Evolutionary conservation across 2,888 invertebrate genomes (phyloP), one percentile per base, ranked within the genome.

Genomic region (Erynnis tages): DNA sequence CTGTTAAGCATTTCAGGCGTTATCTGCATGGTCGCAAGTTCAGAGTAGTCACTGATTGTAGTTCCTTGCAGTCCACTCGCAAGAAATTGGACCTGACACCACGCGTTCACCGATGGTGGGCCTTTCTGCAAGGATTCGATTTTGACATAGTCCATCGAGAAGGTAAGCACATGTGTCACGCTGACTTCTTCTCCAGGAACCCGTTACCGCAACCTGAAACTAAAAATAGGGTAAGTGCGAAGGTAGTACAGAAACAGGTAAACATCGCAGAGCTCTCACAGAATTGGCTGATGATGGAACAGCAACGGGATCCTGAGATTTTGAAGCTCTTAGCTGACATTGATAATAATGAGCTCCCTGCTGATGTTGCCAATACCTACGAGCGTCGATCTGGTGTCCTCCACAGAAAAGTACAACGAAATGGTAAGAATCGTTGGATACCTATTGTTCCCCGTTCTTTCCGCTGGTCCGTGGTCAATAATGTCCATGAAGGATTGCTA

Each of bases 41-140:
- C 29, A 58, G 14, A 4, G 56, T 41, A 2, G 14, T 34, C 2
- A 30, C 30, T 1, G 30, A 30, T 11, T 30, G 30, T 11, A 54
- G 52, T 6, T 35, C 50, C 0, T 19, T 56, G 1, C 48, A 56
- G 4, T 45, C 54, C 0, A 55, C 63, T 1, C 43, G 52, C 8
- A 35, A 17, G 1, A 64, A 65, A 45, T 46, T 27, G 0, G 59
- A 67, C n/a, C 29, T 67, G 3, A 59, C 56, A 2, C 62, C 61
- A 1, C 49, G 63, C 1, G 60, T 65, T 0, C 59, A 64, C 17
- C 38, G 66, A 1, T 68, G 65, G 64, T 66, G 63, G 62, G 58
- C 60, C 2, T 38, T 35, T 11, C n/a, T 49, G 3, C 67, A 65
- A n/a, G 29, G 55, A 1, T 65, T 41, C 6, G 49, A 56, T 5